A percentile compares a stretch with the other conserved stretches of the same genome.
Evolutionary conservation across 2,888 invertebrate genomes (phyloP).

Genomic region (Acrocyrtus sp.): DNA sequence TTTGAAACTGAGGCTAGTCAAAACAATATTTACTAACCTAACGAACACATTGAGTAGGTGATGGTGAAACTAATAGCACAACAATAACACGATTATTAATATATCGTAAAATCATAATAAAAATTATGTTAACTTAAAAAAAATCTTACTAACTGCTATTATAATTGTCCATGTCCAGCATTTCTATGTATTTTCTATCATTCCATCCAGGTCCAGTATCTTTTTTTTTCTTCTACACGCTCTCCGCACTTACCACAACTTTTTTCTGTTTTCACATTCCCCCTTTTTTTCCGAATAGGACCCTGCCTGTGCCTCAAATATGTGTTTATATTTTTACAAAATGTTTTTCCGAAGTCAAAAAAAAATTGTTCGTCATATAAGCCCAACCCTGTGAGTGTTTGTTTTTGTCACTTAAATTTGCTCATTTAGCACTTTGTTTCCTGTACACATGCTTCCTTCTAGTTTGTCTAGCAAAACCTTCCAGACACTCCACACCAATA

Average conservation of each 20-base stretch:
- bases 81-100: background rate
- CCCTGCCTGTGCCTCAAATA: no score
- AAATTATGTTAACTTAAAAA: no score
- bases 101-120: background rate
- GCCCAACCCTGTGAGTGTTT: no score
- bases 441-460: no score
- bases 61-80: constrained; percentile 21
- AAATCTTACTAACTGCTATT: background rate
- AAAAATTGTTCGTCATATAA: no score
- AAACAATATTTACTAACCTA: constrained; percentile 22
- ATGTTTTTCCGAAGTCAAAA: no score
- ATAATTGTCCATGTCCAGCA: constrained; percentile 32
- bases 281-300: background rate
- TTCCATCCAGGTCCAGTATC: constrained; percentile 13
- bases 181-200: no score
- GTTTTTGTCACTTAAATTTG: no score
- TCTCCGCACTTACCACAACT: background rate
- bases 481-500: no score
- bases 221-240: background rate
- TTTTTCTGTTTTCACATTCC: background rate
- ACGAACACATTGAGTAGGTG: constrained; percentile 45
- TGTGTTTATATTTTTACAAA: no score
- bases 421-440: no score
- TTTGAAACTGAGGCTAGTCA: background rate
- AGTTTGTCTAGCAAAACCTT: no score